Conservation (phyloP, 2,888 invertebrate species). For the Podotricha telesiphe region DNA sequence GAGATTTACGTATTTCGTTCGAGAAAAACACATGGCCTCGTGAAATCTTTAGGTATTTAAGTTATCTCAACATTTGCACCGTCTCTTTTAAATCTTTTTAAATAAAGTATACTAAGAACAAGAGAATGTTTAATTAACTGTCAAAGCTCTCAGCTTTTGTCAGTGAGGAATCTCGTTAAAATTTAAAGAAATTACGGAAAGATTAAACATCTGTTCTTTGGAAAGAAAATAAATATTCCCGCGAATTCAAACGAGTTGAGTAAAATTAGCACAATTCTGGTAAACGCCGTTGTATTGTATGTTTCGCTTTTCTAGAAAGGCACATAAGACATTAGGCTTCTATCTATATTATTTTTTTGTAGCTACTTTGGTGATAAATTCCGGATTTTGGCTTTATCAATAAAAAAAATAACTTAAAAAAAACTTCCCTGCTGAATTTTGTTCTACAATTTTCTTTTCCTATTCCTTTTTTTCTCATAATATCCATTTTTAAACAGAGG, state of each 20-base stretch:
- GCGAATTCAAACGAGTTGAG: constrained; percentile 69
- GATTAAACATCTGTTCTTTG: constrained; percentile 64
- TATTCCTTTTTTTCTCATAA: background rate
- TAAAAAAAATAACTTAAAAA: too few relatives aligned
- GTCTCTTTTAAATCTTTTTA: constrained; percentile 21
- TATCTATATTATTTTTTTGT: background rate
- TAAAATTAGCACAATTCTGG: constrained; percentile 61
- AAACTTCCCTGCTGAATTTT: too few relatives aligned
- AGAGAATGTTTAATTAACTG: constrained; percentile 49
- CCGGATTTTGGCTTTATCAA: too few relatives aligned
- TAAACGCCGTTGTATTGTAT: constrained; percentile 49
- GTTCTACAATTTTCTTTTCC: background rate
- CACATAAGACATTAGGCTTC: constrained; percentile 19
- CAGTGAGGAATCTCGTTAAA: constrained; percentile 63
- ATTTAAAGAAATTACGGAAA: constrained; percentile 43
- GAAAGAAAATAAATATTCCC: constrained; percentile 61
- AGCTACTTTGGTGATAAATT: background rate
- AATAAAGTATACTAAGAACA: constrained; percentile 18
- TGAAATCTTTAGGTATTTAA: constrained; percentile 42
- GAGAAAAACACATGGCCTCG: constrained; percentile 50
- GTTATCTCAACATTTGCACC: constrained; percentile 52
- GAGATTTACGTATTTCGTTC: constrained; percentile 50
- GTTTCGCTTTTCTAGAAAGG: constrained; percentile 25
- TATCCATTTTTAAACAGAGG: background rate
- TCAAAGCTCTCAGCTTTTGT: constrained; percentile 67